Percentiles rank a stretch among this genome's conserved stretches.
phyloP scores from a whole-genome alignment of 2,888 invertebrate genomes.

The Coenonympha arcania region DNA sequence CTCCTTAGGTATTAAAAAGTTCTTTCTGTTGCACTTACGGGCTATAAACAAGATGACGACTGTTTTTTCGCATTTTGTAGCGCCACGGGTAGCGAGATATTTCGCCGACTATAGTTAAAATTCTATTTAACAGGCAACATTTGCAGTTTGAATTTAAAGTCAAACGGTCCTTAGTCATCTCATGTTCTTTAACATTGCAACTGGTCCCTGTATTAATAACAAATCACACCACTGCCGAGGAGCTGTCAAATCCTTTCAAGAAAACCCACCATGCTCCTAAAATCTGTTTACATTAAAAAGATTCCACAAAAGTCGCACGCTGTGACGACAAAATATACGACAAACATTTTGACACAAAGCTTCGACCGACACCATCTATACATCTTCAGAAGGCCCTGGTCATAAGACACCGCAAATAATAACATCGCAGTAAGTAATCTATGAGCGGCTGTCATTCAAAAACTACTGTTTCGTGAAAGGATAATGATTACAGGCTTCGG shows the following conservation, averaged over 20 bases:
- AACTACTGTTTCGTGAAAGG: constrained; percentile 26
- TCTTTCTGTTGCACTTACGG: too few relatives aligned
- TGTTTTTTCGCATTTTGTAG: too few relatives aligned
- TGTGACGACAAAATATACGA: constrained; percentile 45
- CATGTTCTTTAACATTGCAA: too few relatives aligned
- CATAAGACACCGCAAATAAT: constrained; percentile 20
- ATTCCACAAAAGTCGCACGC: constrained; percentile 36
- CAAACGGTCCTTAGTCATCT: too few relatives aligned
- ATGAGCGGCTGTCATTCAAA: constrained; percentile 24
- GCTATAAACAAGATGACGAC: too few relatives aligned
- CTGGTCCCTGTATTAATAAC: too few relatives aligned
- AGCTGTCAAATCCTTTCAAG: neutral
- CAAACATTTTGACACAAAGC: constrained; percentile 52
- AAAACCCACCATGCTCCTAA: neutral
- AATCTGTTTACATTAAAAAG: constrained; percentile 4
- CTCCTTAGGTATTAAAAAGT: too few relatives aligned
- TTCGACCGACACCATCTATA: constrained; percentile 30
- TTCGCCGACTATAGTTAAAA: too few relatives aligned
- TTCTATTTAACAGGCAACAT: too few relatives aligned
- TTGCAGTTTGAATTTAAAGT: too few relatives aligned
- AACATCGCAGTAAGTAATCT: constrained; percentile 21
- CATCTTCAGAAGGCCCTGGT: constrained; percentile 39
- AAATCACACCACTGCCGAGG: too few relatives aligned
- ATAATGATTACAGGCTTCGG: constrained; percentile 19
- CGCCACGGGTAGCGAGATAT: too few relatives aligned